Base-by-base conservation (phyloP, 2,888 invertebrate species). In the Molanna angustata region DNA sequence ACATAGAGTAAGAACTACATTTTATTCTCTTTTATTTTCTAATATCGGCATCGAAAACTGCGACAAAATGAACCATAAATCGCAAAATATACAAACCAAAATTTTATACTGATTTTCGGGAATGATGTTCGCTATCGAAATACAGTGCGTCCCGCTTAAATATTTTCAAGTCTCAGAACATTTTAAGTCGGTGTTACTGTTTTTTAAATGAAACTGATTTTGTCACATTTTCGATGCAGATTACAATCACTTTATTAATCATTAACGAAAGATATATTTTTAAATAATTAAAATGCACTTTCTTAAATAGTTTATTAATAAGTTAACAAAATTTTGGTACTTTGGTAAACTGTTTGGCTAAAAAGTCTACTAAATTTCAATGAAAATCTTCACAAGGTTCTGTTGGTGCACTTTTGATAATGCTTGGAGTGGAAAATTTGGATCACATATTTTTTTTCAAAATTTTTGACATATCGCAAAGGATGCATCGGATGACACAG, bases 1-100 rank as follows among this genome's bases (percentile, higher is more conserved):
- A 59, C 67, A 73, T 72, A 75, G 70, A 76, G 74, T 76, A 77
- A 76, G 76, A 67, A 58, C 54, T 54, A 48, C 42, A 41, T 55
- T 57, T 54, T 58, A 53, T 58, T 52, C 45, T 54, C 42, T 51
- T 49, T 39, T 49, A 42, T 54, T 45, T 21, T 48, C 42, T n/a
- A n/a, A n/a, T n/a, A n/a, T n/a, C n/a, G n/a, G n/a, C n/a, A n/a
- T n/a, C n/a, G n/a, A n/a, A n/a, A n/a, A n/a, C n/a, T n/a, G n/a
- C n/a, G n/a, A n/a, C n/a, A n/a, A n/a, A n/a, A n/a, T n/a, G n/a
- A n/a, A n/a, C n/a, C n/a, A n/a, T n/a, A n/a, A n/a, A n/a, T n/a
- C n/a, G n/a, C n/a, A n/a, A n/a, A n/a, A n/a, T n/a, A n/a, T n/a
- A n/a, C n/a, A n/a, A n/a, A n/a, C n/a, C n/a, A n/a, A n/a, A n/a